These are phyloP conservation scores for Anastrepha ludens DNA, from an alignment of 1,140 invertebrate genomes.

Conservation along the genomic window DNA sequence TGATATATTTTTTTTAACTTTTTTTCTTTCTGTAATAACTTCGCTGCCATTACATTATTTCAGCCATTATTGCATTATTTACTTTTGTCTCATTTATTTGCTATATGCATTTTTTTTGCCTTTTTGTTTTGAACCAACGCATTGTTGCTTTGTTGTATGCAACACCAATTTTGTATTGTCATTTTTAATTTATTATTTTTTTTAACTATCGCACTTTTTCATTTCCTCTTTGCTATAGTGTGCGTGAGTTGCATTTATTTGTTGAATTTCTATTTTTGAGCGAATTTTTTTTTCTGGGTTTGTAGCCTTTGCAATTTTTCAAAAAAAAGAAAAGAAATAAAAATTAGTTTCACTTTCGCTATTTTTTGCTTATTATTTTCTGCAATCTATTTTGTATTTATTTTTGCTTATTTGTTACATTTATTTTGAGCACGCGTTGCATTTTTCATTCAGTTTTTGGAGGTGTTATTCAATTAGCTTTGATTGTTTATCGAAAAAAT, in stretches of 20 bases:
- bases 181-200: background rate
- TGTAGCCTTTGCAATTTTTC: background rate
- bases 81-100: background rate
- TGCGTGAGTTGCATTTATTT: slow-evolving; percentile 31
- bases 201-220: background rate
- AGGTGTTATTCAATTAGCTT: background rate
- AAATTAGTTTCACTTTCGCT: background rate
- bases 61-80: background rate
- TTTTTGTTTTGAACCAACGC: background rate
- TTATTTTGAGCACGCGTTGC: too few species aligned
- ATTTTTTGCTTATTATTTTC: background rate
- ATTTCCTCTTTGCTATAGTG: slow-evolving; percentile 16
- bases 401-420: background rate
- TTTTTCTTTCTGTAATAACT: background rate
- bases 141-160: background rate
- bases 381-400: background rate
- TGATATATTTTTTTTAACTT: background rate
- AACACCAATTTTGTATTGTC: background rate
- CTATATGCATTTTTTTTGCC: background rate
- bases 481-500: background rate
- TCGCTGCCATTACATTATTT: background rate
- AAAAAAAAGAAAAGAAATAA: background rate
- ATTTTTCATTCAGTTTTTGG: background rate
- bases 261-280: background rate
- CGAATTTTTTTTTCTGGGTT: background rate